Evolutionary conservation across 2,797 vertebrate genomes (phyloP), one percentile per base, ranked within the genome.

Genomic region (Anableps anableps): DNA sequence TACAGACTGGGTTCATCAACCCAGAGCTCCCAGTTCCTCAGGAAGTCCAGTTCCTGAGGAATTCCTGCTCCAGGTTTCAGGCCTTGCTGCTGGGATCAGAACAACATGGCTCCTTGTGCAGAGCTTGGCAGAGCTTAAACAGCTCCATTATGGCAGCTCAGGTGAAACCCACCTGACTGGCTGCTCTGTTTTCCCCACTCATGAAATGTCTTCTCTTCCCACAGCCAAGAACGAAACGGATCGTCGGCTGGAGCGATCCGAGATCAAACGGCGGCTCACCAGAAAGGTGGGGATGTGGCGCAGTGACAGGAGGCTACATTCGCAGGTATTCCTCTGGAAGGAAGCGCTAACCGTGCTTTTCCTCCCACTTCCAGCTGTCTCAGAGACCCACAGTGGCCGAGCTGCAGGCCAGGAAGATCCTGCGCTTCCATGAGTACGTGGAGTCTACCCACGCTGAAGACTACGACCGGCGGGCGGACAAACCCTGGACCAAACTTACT

Each of bases 401-500:
- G 89, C 96, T 99, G 14, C 96, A 97, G 90, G 98, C 94, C 70
- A 96, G 97, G 92, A 99, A 99, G 95, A 99, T 99, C 92, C 96
- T 99, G 86, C 97, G 98, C 43, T 99, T 99, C 94, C 97, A 99
- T 4, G 97, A 99, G 77, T 97, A 99, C 0, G 98, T 99, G 3
- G 98, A 99, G 88, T 95, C 95, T 80, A 99, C 98, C 0, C 96
- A 98, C 55, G 98, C 98, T 21, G 97, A 99, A 0, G 98, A 99
- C 92, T 99, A 99, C 1, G 98, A 99, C 94, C 96, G 98, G 31
- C 92, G 98, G 74, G 98, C 97, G 0, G 98, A 99, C 23, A 99
- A 99, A 86, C 98, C 98, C 0, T 99, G 98, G 98, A 99, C 98
- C 82, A 99, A 98, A 92, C 96, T 99, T 72, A 99, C 98, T 0